Conservation (phyloP, 2,797 vertebrate genomes). For the Gallinago stenura region DNA sequence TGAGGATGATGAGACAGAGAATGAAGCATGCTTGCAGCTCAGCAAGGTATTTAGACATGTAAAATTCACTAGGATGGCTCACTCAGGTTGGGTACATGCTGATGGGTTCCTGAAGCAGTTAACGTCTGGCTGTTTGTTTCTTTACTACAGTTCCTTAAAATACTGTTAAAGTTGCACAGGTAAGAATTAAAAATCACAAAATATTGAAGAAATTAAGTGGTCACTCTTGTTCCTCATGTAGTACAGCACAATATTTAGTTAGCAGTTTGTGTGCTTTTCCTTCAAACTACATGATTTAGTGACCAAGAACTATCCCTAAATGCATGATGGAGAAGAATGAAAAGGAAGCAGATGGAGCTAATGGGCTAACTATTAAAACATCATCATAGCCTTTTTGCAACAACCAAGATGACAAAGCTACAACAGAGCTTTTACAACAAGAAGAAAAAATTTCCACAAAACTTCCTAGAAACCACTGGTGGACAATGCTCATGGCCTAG, state of each 20-base stretch:
- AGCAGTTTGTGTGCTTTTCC: not conserved
- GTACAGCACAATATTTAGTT: not conserved
- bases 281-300: not conserved
- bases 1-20: not conserved
- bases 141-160: not conserved
- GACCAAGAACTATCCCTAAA: too few species aligned
- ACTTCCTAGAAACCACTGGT: not conserved
- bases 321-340: not conserved
- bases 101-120: not conserved
- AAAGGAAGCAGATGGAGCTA: not conserved
- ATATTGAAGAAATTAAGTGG: not conserved
- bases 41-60: not conserved
- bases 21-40: not conserved
- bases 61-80: not conserved
- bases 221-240: not conserved
- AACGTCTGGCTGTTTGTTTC: not conserved
- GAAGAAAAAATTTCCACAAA: not conserved
- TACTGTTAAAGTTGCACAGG: not conserved
- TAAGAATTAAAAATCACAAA: not conserved
- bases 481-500: not conserved
- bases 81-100: fast-evolving
- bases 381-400: not conserved
- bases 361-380: not conserved
- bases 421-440: not conserved
- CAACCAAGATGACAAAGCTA: not conserved